Conservation (phyloP, 2,888 invertebrate species). For the Nomada fucata region DNA sequence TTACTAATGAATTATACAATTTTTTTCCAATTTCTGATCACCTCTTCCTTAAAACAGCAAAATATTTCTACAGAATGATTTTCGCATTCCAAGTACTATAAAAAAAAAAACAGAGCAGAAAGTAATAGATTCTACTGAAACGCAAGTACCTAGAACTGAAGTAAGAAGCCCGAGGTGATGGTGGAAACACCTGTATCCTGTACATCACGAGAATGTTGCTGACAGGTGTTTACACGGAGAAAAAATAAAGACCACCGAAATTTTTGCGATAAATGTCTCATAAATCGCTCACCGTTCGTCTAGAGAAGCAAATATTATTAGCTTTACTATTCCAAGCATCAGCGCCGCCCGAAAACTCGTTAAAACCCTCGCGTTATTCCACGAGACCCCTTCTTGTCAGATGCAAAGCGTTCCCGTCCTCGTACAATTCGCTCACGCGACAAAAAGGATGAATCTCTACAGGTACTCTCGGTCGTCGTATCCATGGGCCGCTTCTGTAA, state of each 20-base stretch:
- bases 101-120: no score
- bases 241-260: not conserved
- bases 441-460: conserved; percentile 24
- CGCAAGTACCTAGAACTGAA: no score
- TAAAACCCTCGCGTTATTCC: conserved; percentile 2
- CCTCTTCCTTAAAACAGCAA: no score
- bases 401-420: conserved; percentile 19
- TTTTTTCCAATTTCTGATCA: no score
- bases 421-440: conserved; percentile 1
- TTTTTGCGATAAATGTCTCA: not conserved
- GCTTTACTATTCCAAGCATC: not conserved
- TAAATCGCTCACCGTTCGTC: not conserved
- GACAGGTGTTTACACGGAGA: not conserved
- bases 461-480: not conserved
- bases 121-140: no score
- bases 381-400: conserved; percentile 20
- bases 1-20: no score
- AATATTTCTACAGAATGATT: no score
- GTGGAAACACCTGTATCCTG: not conserved
- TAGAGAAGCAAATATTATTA: conserved; percentile 2
- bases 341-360: not conserved
- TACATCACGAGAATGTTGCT: not conserved
- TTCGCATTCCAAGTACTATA: no score
- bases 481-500: not conserved
- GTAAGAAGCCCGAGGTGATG: no score